Evolutionary conservation across 2,797 vertebrate species (phyloP).

Genomic region (Hydrolagus colliei): DNA sequence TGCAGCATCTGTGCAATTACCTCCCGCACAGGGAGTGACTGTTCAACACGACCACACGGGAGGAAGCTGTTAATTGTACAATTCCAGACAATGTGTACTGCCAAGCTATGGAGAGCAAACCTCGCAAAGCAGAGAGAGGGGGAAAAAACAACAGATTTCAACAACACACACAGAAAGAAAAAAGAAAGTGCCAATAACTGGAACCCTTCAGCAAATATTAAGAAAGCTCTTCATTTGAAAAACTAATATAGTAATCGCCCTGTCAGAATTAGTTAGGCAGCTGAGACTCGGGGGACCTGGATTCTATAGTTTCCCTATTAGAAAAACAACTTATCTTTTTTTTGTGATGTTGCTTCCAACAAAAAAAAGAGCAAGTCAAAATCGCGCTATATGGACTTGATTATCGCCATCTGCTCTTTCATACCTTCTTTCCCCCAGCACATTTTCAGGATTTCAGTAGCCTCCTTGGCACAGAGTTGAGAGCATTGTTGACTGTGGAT

Average conservation of each 20-base stretch:
- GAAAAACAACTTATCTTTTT: conserved; percentile 22
- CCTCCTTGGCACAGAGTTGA: conserved; percentile 94
- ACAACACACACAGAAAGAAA: neutral
- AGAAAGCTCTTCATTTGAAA: conserved; percentile 22
- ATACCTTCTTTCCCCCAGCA: conserved; percentile 76
- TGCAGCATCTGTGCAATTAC: conserved; percentile 37
- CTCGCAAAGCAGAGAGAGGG: conserved; percentile 38
- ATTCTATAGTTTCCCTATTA: neutral
- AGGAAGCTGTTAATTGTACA: conserved; percentile 47
- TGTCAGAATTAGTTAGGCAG: neutral
- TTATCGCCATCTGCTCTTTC: conserved; percentile 85
- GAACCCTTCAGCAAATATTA: conserved; percentile 6
- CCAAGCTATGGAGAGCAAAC: conserved; percentile 46
- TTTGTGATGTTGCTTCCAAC: neutral
- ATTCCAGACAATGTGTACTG: conserved; percentile 47
- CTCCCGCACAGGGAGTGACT: conserved; percentile 38
- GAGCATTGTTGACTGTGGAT: conserved; percentile 96
- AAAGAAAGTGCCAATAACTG: conserved; percentile 25
- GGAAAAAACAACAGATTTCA: neutral
- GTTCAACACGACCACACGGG: conserved; percentile 40
- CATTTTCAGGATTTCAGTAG: conserved; percentile 97
- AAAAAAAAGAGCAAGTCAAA: neutral
- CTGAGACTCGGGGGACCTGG: neutral
- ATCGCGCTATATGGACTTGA: conserved; percentile 69
- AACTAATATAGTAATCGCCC: conserved; percentile 11